Evolutionary conservation across 1,140 invertebrate species (phyloP), one percentile per base, ranked within the genome.

Genomic region (Drosophila sucinea): DNA sequence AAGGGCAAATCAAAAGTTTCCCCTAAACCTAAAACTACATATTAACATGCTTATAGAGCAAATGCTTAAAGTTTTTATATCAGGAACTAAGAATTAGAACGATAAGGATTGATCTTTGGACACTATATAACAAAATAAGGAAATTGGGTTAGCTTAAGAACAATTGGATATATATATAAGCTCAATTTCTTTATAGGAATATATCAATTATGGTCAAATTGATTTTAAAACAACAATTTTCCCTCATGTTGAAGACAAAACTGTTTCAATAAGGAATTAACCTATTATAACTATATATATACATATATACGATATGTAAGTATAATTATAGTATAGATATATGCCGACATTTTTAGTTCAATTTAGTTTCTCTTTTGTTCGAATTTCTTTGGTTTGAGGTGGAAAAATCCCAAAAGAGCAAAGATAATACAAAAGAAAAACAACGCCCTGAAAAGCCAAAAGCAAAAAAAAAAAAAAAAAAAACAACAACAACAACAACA

Each of bases 401-500:
- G 41, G 60, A 62, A 62, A 47, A 62, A 62, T 62, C 32, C 56
- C 56, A 35, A 35, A 57, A 58, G 29, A 35, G 32, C 33, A 35
- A 35, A 58, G 33, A 58, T 8, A 58, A 58, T n/a, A 11, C 30
- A 33, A 33, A 57, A 57, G 32, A 35, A 25, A 25, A 38, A 58
- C 30, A 76, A 44, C 64, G 55, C 62, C 69, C 70, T 70, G 61
- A 57, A 73, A 77, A 44, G 27, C 8, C 17, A 8, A 40, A 56
- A 61, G 23, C 8, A n/a, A 40, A 58, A 55, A 60, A 51, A 32
- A 64, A 55, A 38, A 66, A 54, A 17, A 30, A 64, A 60, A 33
- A 60, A 63, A 23, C 23, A 30, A 33, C 27, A 77, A 75, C 74
- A 58, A 56, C 5, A 57, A 58, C 58, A 56, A 70, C 58, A 55